Percentiles rank a stretch among this genome's conserved stretches.
Evolutionary conservation across 2,797 vertebrate genomes (phyloP).

Genomic region (Chromis chromis): DNA sequence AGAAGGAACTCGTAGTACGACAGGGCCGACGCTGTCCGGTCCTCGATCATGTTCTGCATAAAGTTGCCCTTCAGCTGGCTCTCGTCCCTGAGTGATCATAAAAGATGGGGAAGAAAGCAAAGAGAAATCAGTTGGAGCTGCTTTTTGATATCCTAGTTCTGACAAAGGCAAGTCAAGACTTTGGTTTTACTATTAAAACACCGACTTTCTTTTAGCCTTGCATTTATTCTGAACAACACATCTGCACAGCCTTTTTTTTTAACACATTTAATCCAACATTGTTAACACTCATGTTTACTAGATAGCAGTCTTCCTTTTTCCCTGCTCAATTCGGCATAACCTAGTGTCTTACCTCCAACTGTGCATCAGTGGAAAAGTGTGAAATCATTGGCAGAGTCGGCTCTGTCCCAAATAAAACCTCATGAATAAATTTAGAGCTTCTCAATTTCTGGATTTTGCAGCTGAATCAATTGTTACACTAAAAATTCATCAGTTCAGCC

Average conservation of each 20-base stretch:
- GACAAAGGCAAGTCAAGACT: neutral
- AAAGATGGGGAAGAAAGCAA: neutral
- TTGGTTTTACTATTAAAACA: neutral
- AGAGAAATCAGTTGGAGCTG: neutral
- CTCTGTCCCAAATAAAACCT: neutral
- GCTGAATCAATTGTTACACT: neutral
- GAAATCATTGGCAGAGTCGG: no score
- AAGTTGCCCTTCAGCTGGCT: slow-evolving; percentile 91
- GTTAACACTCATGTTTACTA: no score
- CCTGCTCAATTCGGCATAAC: no score
- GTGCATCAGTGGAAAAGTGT: no score
- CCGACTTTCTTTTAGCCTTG: neutral
- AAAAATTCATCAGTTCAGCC: neutral
- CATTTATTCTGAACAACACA: no score
- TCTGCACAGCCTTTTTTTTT: no score
- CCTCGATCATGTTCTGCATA: slow-evolving; percentile 97
- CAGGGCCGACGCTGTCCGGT: slow-evolving; percentile 96
- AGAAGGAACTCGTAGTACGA: slow-evolving; percentile 98
- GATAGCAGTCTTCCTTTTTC: no score
- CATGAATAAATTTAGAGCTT: neutral
- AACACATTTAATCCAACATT: no score
- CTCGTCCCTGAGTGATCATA: slow-evolving; percentile 87
- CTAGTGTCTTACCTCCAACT: no score
- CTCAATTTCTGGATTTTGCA: neutral
- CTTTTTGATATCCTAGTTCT: neutral